These are phyloP conservation scores for Stigmatopora nigra DNA, from an alignment of 2,113 vertebrate genomes.

Conservation along the genomic window DNA sequence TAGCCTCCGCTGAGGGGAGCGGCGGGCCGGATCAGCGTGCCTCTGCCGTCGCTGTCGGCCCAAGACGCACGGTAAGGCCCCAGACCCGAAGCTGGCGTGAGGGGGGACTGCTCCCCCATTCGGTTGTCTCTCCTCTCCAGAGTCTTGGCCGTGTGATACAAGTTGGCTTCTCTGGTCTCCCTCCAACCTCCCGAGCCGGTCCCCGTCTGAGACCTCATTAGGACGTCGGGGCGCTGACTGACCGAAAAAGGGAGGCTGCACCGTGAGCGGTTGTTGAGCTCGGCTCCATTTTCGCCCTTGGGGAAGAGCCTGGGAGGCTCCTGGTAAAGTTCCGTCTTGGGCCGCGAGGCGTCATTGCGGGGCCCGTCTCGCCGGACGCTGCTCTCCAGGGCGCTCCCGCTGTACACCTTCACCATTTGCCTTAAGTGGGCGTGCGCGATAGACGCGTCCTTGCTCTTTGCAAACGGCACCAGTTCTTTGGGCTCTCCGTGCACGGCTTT, in stretches of 20 bases:
- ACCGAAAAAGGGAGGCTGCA: conserved; percentile 55
- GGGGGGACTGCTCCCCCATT: conserved; percentile 59
- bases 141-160: conserved; percentile 68
- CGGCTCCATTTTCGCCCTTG: conserved; percentile 55
- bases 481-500: conserved; percentile 47
- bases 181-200: conserved; percentile 46
- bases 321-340: conserved; percentile 59
- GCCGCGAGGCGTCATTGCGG: conserved; percentile 52
- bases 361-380: conserved; percentile 53
- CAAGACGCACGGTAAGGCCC: conserved; percentile 80
- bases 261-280: conserved; percentile 48
- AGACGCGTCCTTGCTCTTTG: conserved; percentile 47
- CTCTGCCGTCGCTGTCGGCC: conserved; percentile 79
- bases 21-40: conserved; percentile 55
- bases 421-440: conserved; percentile 38
- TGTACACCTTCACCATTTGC: conserved; percentile 59
- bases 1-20: conserved; percentile 48
- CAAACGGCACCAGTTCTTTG: conserved; percentile 23
- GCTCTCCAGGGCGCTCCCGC: conserved; percentile 48
- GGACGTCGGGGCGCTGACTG: conserved; percentile 52
- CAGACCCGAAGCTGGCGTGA: conserved; percentile 48
- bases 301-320: conserved; percentile 57
- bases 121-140: conserved; percentile 64
- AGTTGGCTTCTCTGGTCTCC: conserved; percentile 53
- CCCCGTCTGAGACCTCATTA: conserved; percentile 56